These are phyloP conservation scores for Cairina moschata DNA, from an alignment of 2,113 vertebrate genomes.

Conservation along the genomic window DNA sequence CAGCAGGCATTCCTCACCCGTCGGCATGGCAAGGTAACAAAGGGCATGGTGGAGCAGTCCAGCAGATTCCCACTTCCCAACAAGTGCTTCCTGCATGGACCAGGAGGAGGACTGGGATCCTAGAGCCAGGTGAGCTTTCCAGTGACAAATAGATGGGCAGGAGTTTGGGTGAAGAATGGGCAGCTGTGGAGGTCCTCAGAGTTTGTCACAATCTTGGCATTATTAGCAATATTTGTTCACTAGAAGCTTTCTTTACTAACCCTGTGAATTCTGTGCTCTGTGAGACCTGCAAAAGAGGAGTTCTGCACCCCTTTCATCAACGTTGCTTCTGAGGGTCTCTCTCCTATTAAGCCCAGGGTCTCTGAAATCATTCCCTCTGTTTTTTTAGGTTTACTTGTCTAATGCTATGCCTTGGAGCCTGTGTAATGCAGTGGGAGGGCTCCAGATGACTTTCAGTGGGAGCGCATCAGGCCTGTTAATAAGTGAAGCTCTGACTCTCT, in stretches of 20 bases:
- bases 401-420: not conserved
- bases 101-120: not conserved
- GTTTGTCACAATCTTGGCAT: not conserved
- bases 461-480: conserved; percentile 2
- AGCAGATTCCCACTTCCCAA: not conserved
- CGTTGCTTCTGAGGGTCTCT: not conserved
- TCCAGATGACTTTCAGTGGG: conserved; percentile 21
- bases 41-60: not conserved
- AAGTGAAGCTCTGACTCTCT: not conserved
- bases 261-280: not conserved
- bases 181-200: not conserved
- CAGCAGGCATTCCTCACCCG: not conserved
- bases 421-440: not conserved
- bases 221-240: not conserved
- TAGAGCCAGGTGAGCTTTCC: not conserved
- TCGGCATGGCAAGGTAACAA: not conserved
- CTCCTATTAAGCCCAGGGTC: not conserved
- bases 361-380: not conserved
- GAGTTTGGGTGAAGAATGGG: not conserved
- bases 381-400: not conserved
- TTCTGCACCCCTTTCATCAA: not conserved
- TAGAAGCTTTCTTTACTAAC: not conserved
- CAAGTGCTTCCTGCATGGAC: accelerated
- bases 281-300: not conserved
- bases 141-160: not conserved